Conservation (phyloP, 2,888 invertebrate species). For the Protula sp. region DNA sequence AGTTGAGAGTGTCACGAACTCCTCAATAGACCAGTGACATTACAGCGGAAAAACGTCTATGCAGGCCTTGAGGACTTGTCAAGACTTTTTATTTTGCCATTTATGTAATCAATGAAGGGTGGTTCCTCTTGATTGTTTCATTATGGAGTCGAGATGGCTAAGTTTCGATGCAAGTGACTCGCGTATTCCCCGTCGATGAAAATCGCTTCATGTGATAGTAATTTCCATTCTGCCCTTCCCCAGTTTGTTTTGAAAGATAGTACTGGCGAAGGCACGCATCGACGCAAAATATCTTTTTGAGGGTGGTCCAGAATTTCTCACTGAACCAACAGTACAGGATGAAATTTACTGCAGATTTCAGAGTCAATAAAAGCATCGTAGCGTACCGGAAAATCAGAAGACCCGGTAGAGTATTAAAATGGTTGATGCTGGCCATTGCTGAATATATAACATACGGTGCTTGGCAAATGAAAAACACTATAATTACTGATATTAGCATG, state of each 20-base stretch:
- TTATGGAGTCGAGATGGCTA: no score
- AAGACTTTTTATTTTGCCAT: no score
- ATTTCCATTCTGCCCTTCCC: not conserved
- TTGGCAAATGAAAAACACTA: conserved; percentile 48
- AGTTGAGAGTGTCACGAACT: no score
- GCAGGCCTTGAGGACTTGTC: no score
- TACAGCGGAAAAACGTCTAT: no score
- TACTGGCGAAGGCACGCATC: conserved; percentile 23
- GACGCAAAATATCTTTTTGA: conserved; percentile 47
- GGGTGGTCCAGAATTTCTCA: conserved; percentile 49
- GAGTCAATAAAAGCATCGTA: conserved; percentile 31
- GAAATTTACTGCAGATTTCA: conserved; percentile 49
- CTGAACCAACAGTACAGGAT: conserved; percentile 52
- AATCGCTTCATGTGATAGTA: not conserved
- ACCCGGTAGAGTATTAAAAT: not conserved
- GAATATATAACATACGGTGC: conserved; percentile 40
- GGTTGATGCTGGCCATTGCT: conserved; percentile 14
- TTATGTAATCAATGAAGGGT: no score
- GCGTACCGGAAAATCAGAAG: conserved; percentile 19
- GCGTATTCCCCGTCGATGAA: not conserved
- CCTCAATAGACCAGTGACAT: no score
- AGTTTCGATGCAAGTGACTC: not conserved
- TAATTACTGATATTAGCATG: conserved; percentile 45
- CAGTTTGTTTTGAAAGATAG: not conserved
- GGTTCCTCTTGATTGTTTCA: no score